phyloP scores from a whole-genome alignment of 2,113 vertebrate genomes.

The Hemichromis elongatus region DNA sequence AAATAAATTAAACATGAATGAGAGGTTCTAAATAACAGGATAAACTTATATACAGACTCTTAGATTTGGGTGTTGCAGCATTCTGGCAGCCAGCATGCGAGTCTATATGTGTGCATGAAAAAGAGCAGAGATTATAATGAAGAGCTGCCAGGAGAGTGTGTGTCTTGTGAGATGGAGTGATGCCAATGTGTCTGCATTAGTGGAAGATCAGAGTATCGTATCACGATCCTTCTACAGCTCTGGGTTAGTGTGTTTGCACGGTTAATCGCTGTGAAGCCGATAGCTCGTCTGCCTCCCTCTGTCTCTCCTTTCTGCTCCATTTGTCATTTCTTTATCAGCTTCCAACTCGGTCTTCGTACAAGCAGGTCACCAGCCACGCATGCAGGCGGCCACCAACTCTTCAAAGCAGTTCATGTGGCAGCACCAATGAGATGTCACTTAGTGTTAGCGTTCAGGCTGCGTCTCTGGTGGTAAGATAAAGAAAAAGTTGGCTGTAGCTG shows the following conservation, averaged over 20 bases:
- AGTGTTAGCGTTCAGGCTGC: background rate
- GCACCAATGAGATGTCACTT: background rate
- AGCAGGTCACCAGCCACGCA: constrained; percentile 16
- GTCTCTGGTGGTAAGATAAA: background rate
- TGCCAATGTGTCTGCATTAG: constrained; percentile 31
- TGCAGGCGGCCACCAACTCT: background rate
- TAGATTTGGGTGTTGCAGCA: background rate
- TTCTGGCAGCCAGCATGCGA: background rate
- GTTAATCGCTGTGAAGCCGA: background rate
- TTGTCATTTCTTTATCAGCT: background rate
- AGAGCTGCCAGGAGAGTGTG: background rate
- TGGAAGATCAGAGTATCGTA: constrained; percentile 1
- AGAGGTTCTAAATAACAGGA: background rate
- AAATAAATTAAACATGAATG: background rate
- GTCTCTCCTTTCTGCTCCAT: background rate
- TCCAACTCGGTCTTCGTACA: background rate
- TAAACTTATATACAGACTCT: background rate
- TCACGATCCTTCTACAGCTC: background rate
- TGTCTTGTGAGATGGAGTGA: constrained; percentile 2
- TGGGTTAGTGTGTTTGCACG: background rate
- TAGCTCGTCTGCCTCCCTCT: background rate
- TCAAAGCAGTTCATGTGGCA: background rate
- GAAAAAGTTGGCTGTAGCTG: background rate
- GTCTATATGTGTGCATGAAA: constrained; percentile 19
- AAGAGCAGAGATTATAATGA: background rate